Evolutionary conservation across 92 coral and sea anemone genomes (phyloP), one percentile per base, ranked within the genome.

Genomic region (Siderastrea radians): DNA sequence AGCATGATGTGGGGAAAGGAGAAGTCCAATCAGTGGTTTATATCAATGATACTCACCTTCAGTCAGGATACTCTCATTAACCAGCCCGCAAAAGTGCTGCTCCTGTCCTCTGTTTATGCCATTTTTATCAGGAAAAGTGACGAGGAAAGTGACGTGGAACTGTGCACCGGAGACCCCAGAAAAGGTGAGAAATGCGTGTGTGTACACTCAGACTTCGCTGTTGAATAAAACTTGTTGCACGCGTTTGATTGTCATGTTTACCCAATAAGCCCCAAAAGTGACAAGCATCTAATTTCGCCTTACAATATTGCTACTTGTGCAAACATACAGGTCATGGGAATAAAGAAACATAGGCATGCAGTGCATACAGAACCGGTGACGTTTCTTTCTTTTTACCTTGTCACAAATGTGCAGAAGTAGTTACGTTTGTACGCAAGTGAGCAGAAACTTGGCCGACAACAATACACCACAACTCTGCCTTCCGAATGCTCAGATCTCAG

Each of bases 1-100:
- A 91, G 95, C 71, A 93, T 91, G 94, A 88, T 87, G 96, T 93
- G 96, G 96, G 96, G 96, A 16, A 80, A 52, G 75, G 96, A 88
- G 11, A 93, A 93, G 60, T 93, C 96, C 5, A 88, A 87, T 77
- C 73, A 81, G 63, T 93, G 96, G 96, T 47, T 93, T 14, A 46
- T 90, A 1, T 61, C 96, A 1, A 87, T 93, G 90, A 66, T 79
- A 49, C 45, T 93, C 7, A 78, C 94, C 43, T 93, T 93, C 46
- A 19, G 86, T 10, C 96, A 93, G 68, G 96, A 93, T 78, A 91
- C 90, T 0, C 61, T 93, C 17, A 80, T 93, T 51, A 91, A 88
- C 47, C 94, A 93, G 75, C 96, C 96, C 45, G 72, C 92, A 47
- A 93, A 93, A 59, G 86, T 93, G 62, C 45, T 93, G 45, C n/a